phyloP scores from a whole-genome alignment of 2,888 invertebrate species.

The Acanthosepion esculentum region DNA sequence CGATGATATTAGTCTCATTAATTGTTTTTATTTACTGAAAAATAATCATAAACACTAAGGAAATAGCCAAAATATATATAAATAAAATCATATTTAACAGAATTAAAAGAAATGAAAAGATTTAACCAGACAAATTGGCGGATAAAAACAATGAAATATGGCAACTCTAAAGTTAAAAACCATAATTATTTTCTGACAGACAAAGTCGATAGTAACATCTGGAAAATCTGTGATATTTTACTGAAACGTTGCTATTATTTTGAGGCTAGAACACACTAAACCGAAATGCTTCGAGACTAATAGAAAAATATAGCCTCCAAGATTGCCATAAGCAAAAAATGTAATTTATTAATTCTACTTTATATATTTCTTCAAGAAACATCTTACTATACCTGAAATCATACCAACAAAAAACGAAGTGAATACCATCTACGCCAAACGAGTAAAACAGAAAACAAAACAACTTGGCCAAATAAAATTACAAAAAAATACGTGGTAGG shows the following conservation, averaged over 20 bases:
- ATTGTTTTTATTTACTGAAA: no score
- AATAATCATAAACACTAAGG: no score
- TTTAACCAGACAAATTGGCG: background rate
- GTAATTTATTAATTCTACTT: background rate
- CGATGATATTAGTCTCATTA: no score
- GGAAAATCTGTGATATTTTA: background rate
- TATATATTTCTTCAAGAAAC: no score
- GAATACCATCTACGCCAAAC: no score
- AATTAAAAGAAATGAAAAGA: background rate
- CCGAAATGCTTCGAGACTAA: background rate
- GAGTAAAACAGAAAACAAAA: no score
- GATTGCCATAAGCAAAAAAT: background rate
- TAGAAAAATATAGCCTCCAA: background rate
- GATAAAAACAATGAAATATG: background rate
- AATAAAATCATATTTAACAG: background rate
- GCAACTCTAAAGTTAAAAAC: background rate
- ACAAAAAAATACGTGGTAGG: no score
- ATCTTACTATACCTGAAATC: no score
- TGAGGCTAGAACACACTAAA: background rate
- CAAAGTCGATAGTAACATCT: background rate
- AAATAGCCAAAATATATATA: no score
- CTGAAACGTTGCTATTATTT: background rate
- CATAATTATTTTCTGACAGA: background rate
- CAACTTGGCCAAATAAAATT: no score
- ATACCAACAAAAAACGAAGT: no score